Base-by-base conservation (phyloP, 2,888 invertebrate genomes). In the Schrankia costaestrigalis region DNA sequence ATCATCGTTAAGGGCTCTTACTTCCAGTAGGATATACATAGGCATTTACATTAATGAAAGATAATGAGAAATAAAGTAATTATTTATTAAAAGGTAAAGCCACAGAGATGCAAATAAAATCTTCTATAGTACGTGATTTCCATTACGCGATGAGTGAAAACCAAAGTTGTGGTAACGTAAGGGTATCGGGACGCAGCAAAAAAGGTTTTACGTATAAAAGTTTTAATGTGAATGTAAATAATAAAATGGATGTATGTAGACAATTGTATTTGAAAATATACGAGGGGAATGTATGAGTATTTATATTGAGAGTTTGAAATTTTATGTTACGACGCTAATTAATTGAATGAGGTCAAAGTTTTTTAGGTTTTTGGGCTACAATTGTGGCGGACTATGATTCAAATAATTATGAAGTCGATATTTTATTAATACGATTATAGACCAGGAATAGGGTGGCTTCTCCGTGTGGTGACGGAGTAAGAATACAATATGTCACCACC, bases 31-130 rank as follows among this genome's bases (percentile, higher is more conserved):
- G n/a, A n/a, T n/a, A n/a, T n/a, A n/a, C n/a, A n/a, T n/a, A 26
- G 14, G 27, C 26, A 26, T 22, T 33, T 11, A 12, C 15, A 8
- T 6, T 22, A 9, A 26, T 26, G 17, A 10, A 23, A 11, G 10
- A 4, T 21, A n/a, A 19, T 8, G 14, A 11, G 8, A n/a, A 3
- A 10, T 31, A 13, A 18, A 12, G n/a, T n/a, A n/a, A n/a, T n/a
- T n/a, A n/a, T n/a, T n/a, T n/a, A n/a, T n/a, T n/a, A n/a, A n/a
- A n/a, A n/a, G n/a, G n/a, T n/a, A n/a, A n/a, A n/a, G n/a, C n/a
- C n/a, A n/a, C n/a, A n/a, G n/a, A n/a, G n/a, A 3, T 27, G 11
- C 24, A 25, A 24, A 28, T 37, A 32, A 31, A 32, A 32, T 31
- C 27, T 17, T 26, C 14, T 15, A 28, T 28, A 28, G 11, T 28